These are phyloP conservation scores for Anoplolepis gracilipes DNA, from an alignment of 1,140 invertebrate species.

Conservation along the genomic window DNA sequence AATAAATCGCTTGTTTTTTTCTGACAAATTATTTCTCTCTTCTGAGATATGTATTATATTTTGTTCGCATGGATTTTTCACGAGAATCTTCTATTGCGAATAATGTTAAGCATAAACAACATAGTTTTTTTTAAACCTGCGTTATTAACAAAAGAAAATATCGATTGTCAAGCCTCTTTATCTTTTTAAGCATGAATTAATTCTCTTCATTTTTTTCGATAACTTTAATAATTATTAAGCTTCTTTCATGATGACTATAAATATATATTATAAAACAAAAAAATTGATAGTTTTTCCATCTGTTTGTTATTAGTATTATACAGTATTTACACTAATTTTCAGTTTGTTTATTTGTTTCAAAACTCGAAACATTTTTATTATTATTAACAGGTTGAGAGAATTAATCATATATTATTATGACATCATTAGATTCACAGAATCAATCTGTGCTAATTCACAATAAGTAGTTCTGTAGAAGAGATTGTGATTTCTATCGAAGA, in stretches of 20 bases:
- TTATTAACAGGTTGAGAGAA: neutral
- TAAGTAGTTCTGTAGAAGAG: conserved; percentile 11
- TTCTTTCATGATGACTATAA: too few relatives aligned
- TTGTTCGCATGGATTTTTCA: neutral
- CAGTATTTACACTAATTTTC: neutral
- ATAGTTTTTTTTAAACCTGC: neutral
- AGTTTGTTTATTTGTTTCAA: neutral
- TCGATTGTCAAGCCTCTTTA: neutral
- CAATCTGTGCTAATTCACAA: neutral
- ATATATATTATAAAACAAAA: too few relatives aligned
- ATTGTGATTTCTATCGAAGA: conserved; percentile 21
- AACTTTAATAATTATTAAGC: too few relatives aligned
- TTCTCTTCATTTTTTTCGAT: too few relatives aligned
- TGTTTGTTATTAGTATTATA: neutral
- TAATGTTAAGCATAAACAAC: neutral
- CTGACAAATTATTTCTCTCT: conserved; percentile 14
- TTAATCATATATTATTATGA: neutral
- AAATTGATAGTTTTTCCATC: neutral
- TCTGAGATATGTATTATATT: neutral
- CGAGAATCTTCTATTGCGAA: neutral
- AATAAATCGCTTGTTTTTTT: conserved; percentile 8
- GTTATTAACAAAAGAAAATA: neutral
- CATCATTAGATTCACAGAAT: neutral
- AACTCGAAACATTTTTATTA: neutral
- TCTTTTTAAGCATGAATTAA: too few relatives aligned